Evolutionary conservation across 2,113 vertebrate species (phyloP).

Genomic region (Sylvilagus bachmani): DNA sequence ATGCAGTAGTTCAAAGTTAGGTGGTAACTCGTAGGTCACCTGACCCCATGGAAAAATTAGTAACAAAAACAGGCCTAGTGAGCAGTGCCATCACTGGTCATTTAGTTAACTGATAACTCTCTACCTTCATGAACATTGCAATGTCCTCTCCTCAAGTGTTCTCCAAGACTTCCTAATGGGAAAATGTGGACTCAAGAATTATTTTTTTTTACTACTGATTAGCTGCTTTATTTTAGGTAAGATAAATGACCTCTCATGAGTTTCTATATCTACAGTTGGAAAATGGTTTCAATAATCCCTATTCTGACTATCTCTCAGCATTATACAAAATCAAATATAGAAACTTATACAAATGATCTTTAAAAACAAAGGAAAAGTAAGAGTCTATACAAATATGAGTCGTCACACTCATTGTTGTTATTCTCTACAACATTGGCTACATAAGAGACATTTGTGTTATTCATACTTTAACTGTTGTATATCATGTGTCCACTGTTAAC

Average conservation of each 20-base stretch:
- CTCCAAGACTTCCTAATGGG: not conserved
- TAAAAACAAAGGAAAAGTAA: not conserved
- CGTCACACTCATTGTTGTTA: not conserved
- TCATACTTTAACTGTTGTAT: not conserved
- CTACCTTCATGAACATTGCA: not conserved
- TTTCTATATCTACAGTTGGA: not conserved
- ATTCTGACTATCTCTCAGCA: not conserved
- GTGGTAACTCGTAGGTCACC: not conserved
- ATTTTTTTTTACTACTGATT: not conserved
- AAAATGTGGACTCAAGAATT: conserved; percentile 17
- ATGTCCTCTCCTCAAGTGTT: not conserved
- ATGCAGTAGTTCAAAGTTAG: not conserved
- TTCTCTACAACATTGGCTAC: not conserved
- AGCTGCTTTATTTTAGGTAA: not conserved
- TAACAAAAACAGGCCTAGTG: not conserved
- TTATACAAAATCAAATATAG: not conserved
- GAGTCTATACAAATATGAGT: not conserved
- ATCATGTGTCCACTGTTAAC: not conserved
- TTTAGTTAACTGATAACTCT: not conserved
- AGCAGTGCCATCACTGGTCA: not conserved
- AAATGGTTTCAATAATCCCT: not conserved
- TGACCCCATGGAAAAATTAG: not conserved
- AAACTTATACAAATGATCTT: not conserved
- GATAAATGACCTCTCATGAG: not conserved
- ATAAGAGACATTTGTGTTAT: not conserved